Base-by-base conservation (phyloP, 2,888 invertebrate genomes). In the Agonopterix subpropinquella region DNA sequence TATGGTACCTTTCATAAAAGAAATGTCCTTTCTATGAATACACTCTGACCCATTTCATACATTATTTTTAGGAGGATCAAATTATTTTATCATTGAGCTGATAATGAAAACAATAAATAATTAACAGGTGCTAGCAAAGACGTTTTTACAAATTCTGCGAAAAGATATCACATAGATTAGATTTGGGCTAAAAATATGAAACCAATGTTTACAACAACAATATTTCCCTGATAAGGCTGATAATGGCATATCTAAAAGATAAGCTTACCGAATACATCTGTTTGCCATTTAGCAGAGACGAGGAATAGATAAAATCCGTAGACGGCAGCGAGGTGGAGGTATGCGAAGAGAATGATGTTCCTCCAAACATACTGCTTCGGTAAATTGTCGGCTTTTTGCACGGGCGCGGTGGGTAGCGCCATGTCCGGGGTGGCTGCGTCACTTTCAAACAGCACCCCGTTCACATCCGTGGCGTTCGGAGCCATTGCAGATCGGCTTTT, bases 261-360 rank as follows among this genome's bases (percentile, higher is more conserved):
- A 44, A 45, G 65, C 92, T 92, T 81, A 96, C 96, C 93, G 69
- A 92, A 92, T 53, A 92, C 61, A 49, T 91, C 81, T 8, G 96
- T 96, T 58, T 85, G 82, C 81, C 93, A 88, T 88, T 92, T 94
- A 36, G 95, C 95, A 4, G 93, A 92, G 47, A 93, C 91, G 36
- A 95, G 77, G 70, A 92, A 88, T 11, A 95, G 88, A 75, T 92
- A 95, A 4, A 92, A 74, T 47, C 96, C 96, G 68, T 95, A 95
- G 0, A 95, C 48, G 0, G 95, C 94, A 2, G 92, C 93, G 45
- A 92, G 41, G 72, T 96, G 96, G 53, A 96, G 90, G 68, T 93
- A 94, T 8, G 88, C 82, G 69, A 96, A 96, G 1, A 94, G 88
- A n/a, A 93, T 77, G 45, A 96, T 94, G 71, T 96, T 96, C 58